Evolutionary conservation across 2,888 invertebrate genomes (phyloP), one percentile per base, ranked within the genome.

Genomic region (Drosophila subsilvestris): DNA sequence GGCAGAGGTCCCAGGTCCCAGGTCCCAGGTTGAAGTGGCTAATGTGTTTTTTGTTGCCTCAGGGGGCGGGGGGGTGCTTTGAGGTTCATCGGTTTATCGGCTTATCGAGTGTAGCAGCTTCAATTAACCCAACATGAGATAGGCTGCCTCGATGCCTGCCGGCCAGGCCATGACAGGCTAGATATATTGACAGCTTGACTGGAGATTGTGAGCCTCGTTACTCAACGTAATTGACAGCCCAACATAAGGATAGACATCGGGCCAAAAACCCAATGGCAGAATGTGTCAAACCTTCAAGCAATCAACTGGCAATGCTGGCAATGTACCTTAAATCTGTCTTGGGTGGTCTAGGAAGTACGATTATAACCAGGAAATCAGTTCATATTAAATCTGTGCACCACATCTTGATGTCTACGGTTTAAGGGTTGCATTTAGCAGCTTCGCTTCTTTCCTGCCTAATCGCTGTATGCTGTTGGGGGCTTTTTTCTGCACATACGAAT

Each of bases 101-200:
- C 48, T 70, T 61, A 61, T 60, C 48, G 42, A 49, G 42, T 62
- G 48, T 44, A 63, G 63, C 60, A 67, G 42, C 73, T 74, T 74
- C 57, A 73, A 73, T 73, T 73, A 73, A 73, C 67, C 60, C 68
- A 54, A 61, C 74, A 67, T 74, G 51, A 66, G 67, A 55, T 61
- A 51, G 25, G 29, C 72, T 27, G 42, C 37, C 37, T 37, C 37
- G 14, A 14, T 12, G 32, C 32, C 32, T 12, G 6, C 27, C 47
- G 51, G 53, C 48, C 43, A 44, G 17, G 3, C 57, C 56, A 56
- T 73, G 72, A 60, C 72, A 54, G 53, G 49, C 73, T 25, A 32
- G 49, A 74, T 25, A 32, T 63, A 71, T 58, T 71, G 71, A 65
- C 71, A 73, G 56, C 25, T 29, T 20, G 56, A 56, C 62, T 50